Conservation (phyloP, 2,113 vertebrate genomes). For the Gallinago jamesoni region DNA sequence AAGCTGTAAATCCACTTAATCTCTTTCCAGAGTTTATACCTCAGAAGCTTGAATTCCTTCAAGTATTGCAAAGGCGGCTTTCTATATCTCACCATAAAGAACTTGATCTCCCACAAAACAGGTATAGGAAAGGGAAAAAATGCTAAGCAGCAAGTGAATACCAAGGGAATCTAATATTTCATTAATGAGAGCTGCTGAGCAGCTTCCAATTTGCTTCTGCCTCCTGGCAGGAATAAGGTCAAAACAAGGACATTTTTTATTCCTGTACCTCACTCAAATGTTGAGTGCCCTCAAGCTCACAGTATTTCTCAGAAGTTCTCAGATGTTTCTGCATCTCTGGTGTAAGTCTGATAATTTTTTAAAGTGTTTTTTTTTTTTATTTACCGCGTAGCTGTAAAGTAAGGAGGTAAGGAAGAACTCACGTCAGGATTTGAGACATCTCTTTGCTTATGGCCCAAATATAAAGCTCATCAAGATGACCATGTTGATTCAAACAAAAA, state of each 20-base stretch:
- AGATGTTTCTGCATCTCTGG: neutral
- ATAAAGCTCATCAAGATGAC: neutral
- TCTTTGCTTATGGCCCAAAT: neutral
- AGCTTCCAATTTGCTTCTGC: neutral
- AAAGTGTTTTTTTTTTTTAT: neutral
- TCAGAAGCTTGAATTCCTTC: slow-evolving; percentile 6
- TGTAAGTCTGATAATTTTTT: neutral
- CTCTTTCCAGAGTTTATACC: neutral
- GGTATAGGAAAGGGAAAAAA: neutral
- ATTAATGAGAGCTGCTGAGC: slow-evolving; percentile 27
- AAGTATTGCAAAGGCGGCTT: neutral
- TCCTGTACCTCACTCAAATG: neutral
- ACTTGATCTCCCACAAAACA: neutral
- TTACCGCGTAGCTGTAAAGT: neutral
- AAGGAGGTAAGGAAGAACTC: neutral
- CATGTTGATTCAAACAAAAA: neutral
- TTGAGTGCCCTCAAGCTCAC: neutral
- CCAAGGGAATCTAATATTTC: neutral
- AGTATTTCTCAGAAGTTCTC: neutral
- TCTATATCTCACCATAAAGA: neutral
- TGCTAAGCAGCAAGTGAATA: neutral
- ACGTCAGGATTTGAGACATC: rapidly evolving
- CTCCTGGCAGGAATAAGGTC: neutral
- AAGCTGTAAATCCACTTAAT: slow-evolving; percentile 32
- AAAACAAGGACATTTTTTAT: neutral